Evolutionary conservation across 2,888 invertebrate genomes (phyloP), one percentile per base, ranked within the genome.

Genomic region (Brenthis daphne): DNA sequence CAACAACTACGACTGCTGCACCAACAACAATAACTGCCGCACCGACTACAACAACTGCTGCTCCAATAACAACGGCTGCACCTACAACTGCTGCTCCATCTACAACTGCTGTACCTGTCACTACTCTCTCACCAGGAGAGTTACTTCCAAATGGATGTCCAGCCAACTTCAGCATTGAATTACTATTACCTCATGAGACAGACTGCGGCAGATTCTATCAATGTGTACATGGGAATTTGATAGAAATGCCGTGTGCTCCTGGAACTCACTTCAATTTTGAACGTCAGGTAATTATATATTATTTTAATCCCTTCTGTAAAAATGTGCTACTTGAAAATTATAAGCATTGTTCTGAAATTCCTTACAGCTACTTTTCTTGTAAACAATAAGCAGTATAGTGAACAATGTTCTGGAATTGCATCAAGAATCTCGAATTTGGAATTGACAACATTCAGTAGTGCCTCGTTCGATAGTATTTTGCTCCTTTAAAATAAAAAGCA

Each of bases 1-100:
- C 70, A 2, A 54, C 72, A 8, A 69, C 71, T 1, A 68, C 73
- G n/a, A 60, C 71, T 2, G 48, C 60, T 6, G 55, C 70, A 1
- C 13, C 72, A 13, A 53, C 73, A 0, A 66, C 71, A 13, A 64
- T 63, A 1, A 56, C 57, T 14, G 65, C 65, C 1, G 51, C 54
- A 20, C 20, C 73, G 3, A 57, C 74, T 1, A 70, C 73, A 0
- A 47, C 68, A 14, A n/a, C 66, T 3, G 55, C 68, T 1, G 8
- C 33, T 33, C 33, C n/a, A 14, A 6, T 29, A 8, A n/a, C 58
- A 24, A 20, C 58, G n/a, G 14, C 24, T 48, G 13, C 58, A 48
- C 24, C 60, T 0, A 60, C 58, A 6, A 60, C 58, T 11, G 48
- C 24, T 48, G 48, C 29, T 3, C n/a, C 58, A 13, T 0, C 8